Base-by-base conservation (phyloP, 1,140 invertebrate species). In the Drosophila truncata region DNA sequence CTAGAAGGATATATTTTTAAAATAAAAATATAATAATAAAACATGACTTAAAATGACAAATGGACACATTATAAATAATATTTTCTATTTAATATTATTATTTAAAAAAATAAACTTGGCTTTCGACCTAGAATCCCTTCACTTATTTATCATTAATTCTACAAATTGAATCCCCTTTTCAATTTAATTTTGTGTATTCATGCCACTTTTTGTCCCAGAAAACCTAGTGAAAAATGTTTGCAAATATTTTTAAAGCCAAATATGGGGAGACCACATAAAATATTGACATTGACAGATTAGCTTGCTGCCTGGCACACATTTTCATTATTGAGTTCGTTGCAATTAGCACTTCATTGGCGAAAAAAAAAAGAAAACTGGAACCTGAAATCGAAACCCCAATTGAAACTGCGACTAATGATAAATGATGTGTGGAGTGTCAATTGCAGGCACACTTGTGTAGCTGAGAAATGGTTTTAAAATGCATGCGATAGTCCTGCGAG, bases 261-360 rank as follows among this genome's bases (percentile, higher is more conserved):
- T 37, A 52, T 37, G 27, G 10, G 41, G 64, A 59, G 31, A 25
- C 16, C 57, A 37, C 44, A 46, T 23, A 54, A 54, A 47, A 35
- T 67, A 70, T 55, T 70, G 66, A 55, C 66, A 70, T 67, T 70
- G 66, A 70, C 63, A 33, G 66, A 67, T 70, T 70, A 67, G 66
- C 62, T 44, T 29, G 37, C 29, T 39, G 20, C 31, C 20, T 8
- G 27, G 31, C 49, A 23, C 47, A 37, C 42, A 63, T 37, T 37
- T n/a, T 62, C 62, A 67, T 55, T 46, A 70, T 8, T 20, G 18
- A 25, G 23, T 10, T 25, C 42, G 37, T 44, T 55, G 52, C 66
- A 70, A 70, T 70, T 70, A 70, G 66, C 37, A 70, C 47, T 55
- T 67, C 14, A 44, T 23, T 14, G 7, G 25, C 8, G n/a, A 18